Conservation (phyloP, 1,140 invertebrate genomes). For the Nephotettix cincticeps region DNA sequence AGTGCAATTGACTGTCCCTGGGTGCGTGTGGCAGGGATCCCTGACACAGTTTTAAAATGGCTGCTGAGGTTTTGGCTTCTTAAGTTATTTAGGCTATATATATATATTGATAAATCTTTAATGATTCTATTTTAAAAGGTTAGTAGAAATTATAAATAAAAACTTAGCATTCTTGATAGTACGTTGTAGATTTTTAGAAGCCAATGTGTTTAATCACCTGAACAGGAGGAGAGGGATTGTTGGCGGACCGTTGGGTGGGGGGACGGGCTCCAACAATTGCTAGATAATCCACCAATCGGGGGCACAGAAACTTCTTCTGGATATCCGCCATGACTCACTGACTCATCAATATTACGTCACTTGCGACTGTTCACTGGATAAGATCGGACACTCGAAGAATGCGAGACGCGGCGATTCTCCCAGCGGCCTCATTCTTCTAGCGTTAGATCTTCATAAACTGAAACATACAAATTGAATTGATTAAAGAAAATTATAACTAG, state of each 20-base stretch:
- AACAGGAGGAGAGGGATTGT: conserved; percentile 62
- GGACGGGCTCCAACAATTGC: conserved; percentile 90
- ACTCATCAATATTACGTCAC: conserved; percentile 3
- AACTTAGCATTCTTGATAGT: too few species aligned
- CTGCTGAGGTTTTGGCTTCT: too few species aligned
- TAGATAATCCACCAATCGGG: conserved; percentile 90
- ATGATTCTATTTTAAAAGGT: too few species aligned
- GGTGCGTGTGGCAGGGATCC: too few species aligned
- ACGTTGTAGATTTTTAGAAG: too few species aligned
- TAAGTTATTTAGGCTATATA: too few species aligned
- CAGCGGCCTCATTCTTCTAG: neutral
- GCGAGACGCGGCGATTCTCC: neutral
- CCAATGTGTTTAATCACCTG: conserved; percentile 59
- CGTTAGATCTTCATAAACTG: conserved; percentile 7
- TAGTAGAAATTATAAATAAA: too few species aligned
- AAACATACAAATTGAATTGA: neutral
- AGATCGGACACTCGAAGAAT: neutral
- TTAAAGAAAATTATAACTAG: neutral
- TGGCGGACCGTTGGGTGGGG: conserved; percentile 57
- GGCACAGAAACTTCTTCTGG: conserved; percentile 79
- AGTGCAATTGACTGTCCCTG: too few species aligned
- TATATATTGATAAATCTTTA: too few species aligned
- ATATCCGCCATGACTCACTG: conserved; percentile 49
- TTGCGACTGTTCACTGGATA: neutral
- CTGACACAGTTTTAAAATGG: too few species aligned